Evolutionary conservation across 2,113 vertebrate genomes (phyloP).

Genomic region (Cyprinodon variegatus): DNA sequence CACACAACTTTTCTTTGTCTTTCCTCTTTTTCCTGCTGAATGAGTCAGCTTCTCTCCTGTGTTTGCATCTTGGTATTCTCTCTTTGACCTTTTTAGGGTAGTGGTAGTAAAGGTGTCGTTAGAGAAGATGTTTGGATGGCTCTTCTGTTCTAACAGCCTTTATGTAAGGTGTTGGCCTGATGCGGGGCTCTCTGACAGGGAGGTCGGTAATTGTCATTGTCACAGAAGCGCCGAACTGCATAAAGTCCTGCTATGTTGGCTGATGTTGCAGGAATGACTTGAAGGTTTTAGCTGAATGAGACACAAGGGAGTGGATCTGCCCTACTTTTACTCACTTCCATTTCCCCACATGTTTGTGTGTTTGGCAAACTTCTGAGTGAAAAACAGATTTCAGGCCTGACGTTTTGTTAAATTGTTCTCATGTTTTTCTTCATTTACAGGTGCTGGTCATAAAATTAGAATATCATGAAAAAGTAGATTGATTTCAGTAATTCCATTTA

Average conservation of each 20-base stretch:
- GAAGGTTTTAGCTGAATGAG: conserved; percentile 35
- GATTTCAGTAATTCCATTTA: no score
- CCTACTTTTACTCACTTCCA: conserved; percentile 32
- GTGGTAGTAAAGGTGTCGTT: neutral
- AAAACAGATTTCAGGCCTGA: neutral
- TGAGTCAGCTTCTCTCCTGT: neutral
- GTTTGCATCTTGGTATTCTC: neutral
- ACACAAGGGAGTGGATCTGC: conserved; percentile 23
- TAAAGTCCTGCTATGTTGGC: conserved; percentile 24
- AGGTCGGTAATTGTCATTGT: conserved; percentile 24
- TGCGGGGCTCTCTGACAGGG: conserved; percentile 18
- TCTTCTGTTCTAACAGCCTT: conserved; percentile 12
- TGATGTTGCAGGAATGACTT: conserved; percentile 34
- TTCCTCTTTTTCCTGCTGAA: neutral
- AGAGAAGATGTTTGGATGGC: neutral
- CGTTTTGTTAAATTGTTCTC: neutral
- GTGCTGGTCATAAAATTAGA: no score
- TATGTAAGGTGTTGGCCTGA: conserved; percentile 1
- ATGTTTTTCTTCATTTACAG: conserved; percentile 1
- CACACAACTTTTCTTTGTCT: no score
- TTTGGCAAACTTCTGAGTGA: neutral
- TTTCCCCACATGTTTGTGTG: neutral
- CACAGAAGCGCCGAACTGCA: conserved; percentile 5
- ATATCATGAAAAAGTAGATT: no score
- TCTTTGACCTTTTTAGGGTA: neutral